Base-by-base conservation (phyloP, 2,888 invertebrate species). In the Diadegma fenestrale region DNA sequence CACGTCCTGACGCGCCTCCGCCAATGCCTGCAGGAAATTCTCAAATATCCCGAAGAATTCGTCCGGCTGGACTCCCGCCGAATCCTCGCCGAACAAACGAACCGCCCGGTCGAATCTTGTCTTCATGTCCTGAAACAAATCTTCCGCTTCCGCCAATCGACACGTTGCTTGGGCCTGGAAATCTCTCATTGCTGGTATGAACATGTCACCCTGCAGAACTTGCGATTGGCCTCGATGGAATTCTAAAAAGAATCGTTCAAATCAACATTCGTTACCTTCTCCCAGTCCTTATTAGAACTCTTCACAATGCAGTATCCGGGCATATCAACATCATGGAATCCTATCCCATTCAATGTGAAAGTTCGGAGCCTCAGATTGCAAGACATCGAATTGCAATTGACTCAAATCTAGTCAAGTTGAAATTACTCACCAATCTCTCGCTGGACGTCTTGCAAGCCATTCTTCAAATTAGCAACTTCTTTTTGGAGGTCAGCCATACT, bases 11-110 rank as follows among this genome's bases (percentile, higher is more conserved):
- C 97, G 95, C 0, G 98, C 98, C 92, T 99, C 99, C 10, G 95
- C 94, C 89, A 99, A 96, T 26, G 98, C 96, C 37, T 96, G 95
- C 10, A 99, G 95, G 95, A 99, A 99, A 3, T 96, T 95, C 94
- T 98, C 99, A 90, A 99, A 97, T 66, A 98, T 97, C 2, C 98
- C 98, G 94, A 99, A 99, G 94, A 99, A 97, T 92, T 98, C 98
- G 90, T 99, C 98, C 0, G 99, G 98, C 81, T 98, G 98, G 30
- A 97, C 95, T 51, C 96, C 96, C 0, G 96, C 96, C 5, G 97
- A 96, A 90, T 99, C 99, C 94, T 99, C 98, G 45, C 99, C 98
- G 93, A 99, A 99, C 1, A 98, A 95, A 87, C 97, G 96, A 4
- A 98, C 97, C 7, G 98, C 98, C 81, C 97, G 95, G 92, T 98